phyloP scores from a whole-genome alignment of 2,888 invertebrate genomes.

The Artemia sinica region DNA sequence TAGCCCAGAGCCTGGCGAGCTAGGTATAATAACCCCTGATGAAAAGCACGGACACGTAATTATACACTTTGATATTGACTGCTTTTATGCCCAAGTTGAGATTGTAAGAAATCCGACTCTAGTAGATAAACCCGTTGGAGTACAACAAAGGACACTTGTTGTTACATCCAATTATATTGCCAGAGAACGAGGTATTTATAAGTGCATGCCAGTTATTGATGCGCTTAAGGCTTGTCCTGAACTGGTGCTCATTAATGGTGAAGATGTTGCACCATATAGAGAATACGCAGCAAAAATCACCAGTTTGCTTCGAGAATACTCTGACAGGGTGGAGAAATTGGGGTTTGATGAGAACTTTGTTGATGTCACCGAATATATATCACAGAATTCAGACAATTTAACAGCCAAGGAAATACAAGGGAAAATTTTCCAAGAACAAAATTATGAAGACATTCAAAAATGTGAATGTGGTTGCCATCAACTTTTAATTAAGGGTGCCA shows the following conservation, averaged over 20 bases:
- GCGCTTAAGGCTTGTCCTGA: slow-evolving; percentile 54
- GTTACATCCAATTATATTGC: slow-evolving; percentile 72
- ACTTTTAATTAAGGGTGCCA: slow-evolving; percentile 49
- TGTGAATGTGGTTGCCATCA: slow-evolving; percentile 58
- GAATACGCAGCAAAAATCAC: slow-evolving; percentile 58
- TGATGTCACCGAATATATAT: slow-evolving; percentile 52
- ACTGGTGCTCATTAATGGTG: slow-evolving; percentile 57
- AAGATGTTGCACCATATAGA: slow-evolving; percentile 62
- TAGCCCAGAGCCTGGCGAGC: slow-evolving; percentile 1
- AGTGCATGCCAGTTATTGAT: slow-evolving; percentile 58
- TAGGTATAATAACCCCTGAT: neutral
- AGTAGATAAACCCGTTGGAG: slow-evolving; percentile 49
- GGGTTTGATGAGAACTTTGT: slow-evolving; percentile 71
- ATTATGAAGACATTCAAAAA: slow-evolving; percentile 33
- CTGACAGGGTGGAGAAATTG: slow-evolving; percentile 54
- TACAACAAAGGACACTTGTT: slow-evolving; percentile 65
- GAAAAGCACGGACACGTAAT: slow-evolving; percentile 45
- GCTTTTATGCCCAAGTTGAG: slow-evolving; percentile 72
- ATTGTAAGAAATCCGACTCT: slow-evolving; percentile 52
- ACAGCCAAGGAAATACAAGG: slow-evolving; percentile 36
- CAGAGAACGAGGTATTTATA: slow-evolving; percentile 51
- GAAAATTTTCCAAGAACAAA: slow-evolving; percentile 38
- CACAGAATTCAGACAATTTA: neutral
- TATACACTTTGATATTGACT: slow-evolving; percentile 63
- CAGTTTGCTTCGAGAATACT: slow-evolving; percentile 49